These are phyloP conservation scores for Tetrao urogallus DNA, from an alignment of 2,113 vertebrate species.

Conservation along the genomic window DNA sequence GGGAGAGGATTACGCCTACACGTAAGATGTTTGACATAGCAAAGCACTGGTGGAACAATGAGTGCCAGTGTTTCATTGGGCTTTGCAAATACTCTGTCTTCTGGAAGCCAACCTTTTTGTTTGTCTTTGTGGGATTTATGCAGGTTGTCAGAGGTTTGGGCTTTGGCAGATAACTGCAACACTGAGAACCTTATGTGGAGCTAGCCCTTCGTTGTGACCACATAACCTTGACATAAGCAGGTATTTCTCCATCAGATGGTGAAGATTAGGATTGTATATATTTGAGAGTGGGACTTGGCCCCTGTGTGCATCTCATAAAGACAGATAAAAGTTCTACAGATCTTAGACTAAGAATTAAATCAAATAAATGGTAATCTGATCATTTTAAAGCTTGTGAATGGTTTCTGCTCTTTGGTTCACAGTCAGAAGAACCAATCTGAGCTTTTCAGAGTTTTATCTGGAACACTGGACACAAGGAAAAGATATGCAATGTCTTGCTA, in stretches of 20 bases:
- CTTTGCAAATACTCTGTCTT: slow-evolving; percentile 23
- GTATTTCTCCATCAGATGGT: neutral
- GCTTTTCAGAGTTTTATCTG: neutral
- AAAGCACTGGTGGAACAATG: slow-evolving; percentile 27
- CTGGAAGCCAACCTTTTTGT: slow-evolving; percentile 38
- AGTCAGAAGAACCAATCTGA: neutral
- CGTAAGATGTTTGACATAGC: slow-evolving; percentile 5
- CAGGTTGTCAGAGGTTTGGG: neutral
- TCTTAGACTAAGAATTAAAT: neutral
- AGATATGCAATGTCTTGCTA: neutral
- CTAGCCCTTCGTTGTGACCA: neutral
- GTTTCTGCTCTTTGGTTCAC: neutral
- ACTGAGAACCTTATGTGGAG: neutral
- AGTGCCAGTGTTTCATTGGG: slow-evolving; percentile 40
- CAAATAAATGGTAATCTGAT: neutral
- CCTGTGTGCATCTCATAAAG: neutral
- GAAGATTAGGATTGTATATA: neutral
- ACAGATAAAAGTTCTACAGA: neutral
- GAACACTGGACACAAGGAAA: neutral
- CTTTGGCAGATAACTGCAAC: slow-evolving; percentile 1
- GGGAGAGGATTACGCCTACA: slow-evolving; percentile 35
- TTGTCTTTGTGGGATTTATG: slow-evolving; percentile 48
- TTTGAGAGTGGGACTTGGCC: neutral
- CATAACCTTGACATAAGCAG: neutral
- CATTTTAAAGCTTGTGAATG: slow-evolving; percentile 7